Evolutionary conservation across 2,797 vertebrate species (phyloP), one percentile per base, ranked within the genome.

Genomic region (Silurus lanzhouensis): DNA sequence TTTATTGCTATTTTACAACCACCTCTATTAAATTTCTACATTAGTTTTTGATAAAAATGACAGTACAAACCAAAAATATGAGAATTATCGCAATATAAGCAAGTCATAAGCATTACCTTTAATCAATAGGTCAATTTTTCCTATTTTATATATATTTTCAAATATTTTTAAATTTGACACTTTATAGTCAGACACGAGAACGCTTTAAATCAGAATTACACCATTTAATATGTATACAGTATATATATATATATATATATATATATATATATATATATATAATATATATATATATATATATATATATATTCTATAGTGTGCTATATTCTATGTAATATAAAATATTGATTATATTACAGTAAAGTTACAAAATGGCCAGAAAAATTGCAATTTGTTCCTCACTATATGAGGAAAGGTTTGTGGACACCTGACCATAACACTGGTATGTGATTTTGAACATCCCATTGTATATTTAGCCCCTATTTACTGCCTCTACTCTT

Each of bases 1-100:
- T 86, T 85, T 87, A 86, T 72, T 71, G 22, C 61, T 13, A 8
- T 77, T 63, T 63, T 80, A 79, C 66, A 52, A 44, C 80, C 1
- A 3, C 5, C 44, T 63, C 19, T 27, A 25, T 52, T 8, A 7
- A 27, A 25, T 46, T 19, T 48, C 22, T 48, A 13, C 6, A n/a
- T 46, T 46, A 46, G 46, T 9, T 52, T 52, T 52, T 52, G 6
- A 52, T 52, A 52, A 10, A 52, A 52, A 31, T 52, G 48, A 52
- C 48, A 52, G 31, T 31, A 31, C 31, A 31, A 31, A 3, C 31
- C 31, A 52, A 14, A 48, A 52, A 72, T 55, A 52, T 74, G 13
- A 25, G 20, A 22, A 48, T 72, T 72, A 71, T 20, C 31, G 44
- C 8, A 19, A 71, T 46, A 48, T 48, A 74, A 14, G 71, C 20